phyloP scores from a whole-genome alignment of 2,797 vertebrate genomes.

The Ibycter americanus region DNA sequence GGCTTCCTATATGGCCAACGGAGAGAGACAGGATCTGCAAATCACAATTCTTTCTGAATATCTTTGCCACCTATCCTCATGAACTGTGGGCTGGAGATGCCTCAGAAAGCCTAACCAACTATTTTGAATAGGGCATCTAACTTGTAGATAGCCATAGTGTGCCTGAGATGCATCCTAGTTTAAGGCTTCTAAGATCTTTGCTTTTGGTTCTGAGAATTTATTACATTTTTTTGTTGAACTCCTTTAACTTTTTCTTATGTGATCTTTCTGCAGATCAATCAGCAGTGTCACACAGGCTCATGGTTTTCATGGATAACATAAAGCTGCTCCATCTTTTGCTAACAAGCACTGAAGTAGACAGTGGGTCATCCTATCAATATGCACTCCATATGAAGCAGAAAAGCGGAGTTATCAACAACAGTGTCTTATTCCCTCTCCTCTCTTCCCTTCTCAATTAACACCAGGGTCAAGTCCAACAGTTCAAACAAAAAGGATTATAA shows the following conservation, averaged over 20 bases:
- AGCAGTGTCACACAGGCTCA: not conserved
- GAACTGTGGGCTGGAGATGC: not conserved
- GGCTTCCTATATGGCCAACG: not conserved
- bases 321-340: not conserved
- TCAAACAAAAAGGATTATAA: not conserved
- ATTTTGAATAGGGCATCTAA: not conserved
- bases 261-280: not conserved
- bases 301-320: not conserved
- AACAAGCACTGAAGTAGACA: not conserved
- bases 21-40: not conserved
- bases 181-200: not conserved
- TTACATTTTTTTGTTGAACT: not conserved
- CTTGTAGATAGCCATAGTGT: not conserved
- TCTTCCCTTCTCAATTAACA: not conserved
- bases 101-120: not conserved
- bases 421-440: not conserved
- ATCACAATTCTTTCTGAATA: not conserved
- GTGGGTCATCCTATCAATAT: not conserved
- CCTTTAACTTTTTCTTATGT: not conserved
- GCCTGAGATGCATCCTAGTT: not conserved
- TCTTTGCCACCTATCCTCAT: not conserved
- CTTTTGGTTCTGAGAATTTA: not conserved
- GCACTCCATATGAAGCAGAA: not conserved
- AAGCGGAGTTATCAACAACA: not conserved
- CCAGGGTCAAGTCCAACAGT: not conserved